Base-by-base conservation (phyloP, 2,113 vertebrate genomes). In the Neogobius melanostomus region DNA sequence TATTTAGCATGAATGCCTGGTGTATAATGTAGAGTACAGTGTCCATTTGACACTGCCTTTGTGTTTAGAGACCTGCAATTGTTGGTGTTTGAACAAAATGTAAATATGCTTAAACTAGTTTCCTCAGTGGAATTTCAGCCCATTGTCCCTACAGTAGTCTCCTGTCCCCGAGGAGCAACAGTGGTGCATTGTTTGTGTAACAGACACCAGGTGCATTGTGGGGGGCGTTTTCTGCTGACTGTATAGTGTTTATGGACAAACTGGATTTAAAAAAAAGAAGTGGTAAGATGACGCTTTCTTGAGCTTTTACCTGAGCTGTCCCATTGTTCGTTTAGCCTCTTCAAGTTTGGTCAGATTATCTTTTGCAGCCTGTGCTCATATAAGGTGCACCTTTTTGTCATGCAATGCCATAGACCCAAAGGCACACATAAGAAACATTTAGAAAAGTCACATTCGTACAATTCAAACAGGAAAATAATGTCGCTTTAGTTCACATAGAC, bases 131-230 rank as follows among this genome's bases (percentile, higher is more conserved):
- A 71, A 71, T 69, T 73, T 51, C 49, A 52, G 16, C 54, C 11
- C 5, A 66, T 73, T 45, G 57, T 68, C 64, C 48, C 42, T 51
- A 47, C 48, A 57, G 43, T 49, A 6, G 60, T 79, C 28, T 54
- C 66, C 36, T 68, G 16, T 79, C 74, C 61, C 69, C 7, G 9
- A 64, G 64, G 76, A 57, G 52, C 54, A 66, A 68, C 74, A 62
- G 10, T 73, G 7, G 10, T 69, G 15, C 66, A 71, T 77, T 83
- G 66, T 83, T 77, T 74, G 64, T 74, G 70, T 57, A 85, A 73
- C 61, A 45, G 56, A 79, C 51, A 71, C 75, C 50, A 56, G 61
- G 57, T 66, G 56, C 56, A 61, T 66, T 68, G 57, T 62, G 11
- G 68, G 50, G 44, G 15, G 6, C 16, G 36, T 72, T 80, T 64